A percentile compares a stretch with the other conserved stretches of the same genome.
Evolutionary conservation across 2,113 vertebrate species (phyloP).

Genomic region (Vidua chalybeata): DNA sequence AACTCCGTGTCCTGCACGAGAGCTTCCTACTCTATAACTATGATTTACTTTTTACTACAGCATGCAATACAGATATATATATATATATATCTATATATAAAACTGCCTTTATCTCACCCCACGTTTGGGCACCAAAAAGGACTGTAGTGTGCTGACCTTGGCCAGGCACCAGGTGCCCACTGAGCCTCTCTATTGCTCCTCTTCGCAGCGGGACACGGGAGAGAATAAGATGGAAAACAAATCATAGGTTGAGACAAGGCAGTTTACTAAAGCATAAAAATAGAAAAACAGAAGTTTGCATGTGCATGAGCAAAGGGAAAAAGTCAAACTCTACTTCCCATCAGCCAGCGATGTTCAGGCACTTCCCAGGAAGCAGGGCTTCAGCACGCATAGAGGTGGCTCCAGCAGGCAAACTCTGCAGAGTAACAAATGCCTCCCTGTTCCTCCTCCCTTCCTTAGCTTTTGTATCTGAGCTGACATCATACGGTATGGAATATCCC

Average conservation of each 20-base stretch:
- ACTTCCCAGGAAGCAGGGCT: background rate
- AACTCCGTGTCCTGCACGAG: background rate
- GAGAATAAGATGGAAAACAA: background rate
- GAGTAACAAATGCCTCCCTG: background rate
- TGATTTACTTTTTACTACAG: background rate
- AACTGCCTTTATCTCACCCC: background rate
- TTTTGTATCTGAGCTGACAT: background rate
- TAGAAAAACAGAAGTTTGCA: background rate
- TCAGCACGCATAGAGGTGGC: fast-evolving
- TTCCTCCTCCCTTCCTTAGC: background rate
- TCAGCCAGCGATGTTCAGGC: fast-evolving
- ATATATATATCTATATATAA: background rate
- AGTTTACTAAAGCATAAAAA: background rate
- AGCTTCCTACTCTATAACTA: background rate
- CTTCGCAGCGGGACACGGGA: fast-evolving
- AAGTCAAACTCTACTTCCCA: background rate
- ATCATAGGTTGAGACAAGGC: background rate
- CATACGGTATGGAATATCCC: background rate
- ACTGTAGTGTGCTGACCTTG: background rate
- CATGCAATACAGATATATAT: background rate
- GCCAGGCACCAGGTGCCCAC: fast-evolving
- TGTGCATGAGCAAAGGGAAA: background rate
- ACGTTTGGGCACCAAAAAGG: background rate
- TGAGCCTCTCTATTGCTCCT: fast-evolving
- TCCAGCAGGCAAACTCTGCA: background rate